Percentiles rank a stretch among this genome's conserved stretches.
Evolutionary conservation across 2,113 vertebrate genomes (phyloP).

Genomic region (Morone chrysops): DNA sequence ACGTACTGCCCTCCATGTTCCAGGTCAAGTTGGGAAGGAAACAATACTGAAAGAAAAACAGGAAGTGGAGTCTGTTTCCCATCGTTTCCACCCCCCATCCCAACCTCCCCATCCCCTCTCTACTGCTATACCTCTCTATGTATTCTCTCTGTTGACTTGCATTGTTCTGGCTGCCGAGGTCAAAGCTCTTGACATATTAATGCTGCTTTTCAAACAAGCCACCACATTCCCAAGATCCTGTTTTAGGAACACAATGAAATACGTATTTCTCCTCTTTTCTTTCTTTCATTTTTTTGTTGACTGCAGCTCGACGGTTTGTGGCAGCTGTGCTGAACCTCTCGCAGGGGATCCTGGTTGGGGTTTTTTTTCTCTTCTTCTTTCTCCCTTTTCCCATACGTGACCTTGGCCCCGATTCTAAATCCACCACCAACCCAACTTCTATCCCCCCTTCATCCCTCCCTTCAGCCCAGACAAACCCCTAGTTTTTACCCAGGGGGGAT

Average conservation of each 20-base stretch:
- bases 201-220: slow-evolving; percentile 64
- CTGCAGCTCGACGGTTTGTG: slow-evolving; percentile 48
- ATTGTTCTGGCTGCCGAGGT: slow-evolving; percentile 79
- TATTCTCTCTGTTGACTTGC: slow-evolving; percentile 57
- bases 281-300: slow-evolving; percentile 29
- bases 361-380: slow-evolving; percentile 42
- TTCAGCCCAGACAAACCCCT: slow-evolving; percentile 44
- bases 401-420: slow-evolving; percentile 72
- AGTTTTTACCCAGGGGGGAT: slow-evolving; percentile 21
- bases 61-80: slow-evolving; percentile 81
- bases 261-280: slow-evolving; percentile 57
- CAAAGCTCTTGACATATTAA: slow-evolving; percentile 82
- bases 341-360: slow-evolving; percentile 37
- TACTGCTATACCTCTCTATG: slow-evolving; percentile 14
- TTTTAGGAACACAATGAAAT: slow-evolving; percentile 79
- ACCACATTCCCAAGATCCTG: slow-evolving; percentile 42
- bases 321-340: slow-evolving; percentile 75
- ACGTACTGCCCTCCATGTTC: slow-evolving; percentile 13
- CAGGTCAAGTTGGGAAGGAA: slow-evolving; percentile 76
- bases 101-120: slow-evolving; percentile 39
- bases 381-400: slow-evolving; percentile 71
- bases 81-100: slow-evolving; percentile 55
- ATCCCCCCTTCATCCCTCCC: slow-evolving; percentile 14
- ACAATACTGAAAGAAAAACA: slow-evolving; percentile 84
- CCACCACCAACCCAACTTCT: slow-evolving; percentile 43